phyloP scores from a whole-genome alignment of 92 coral and sea anemone species.

The Galaxea fascicularis region DNA sequence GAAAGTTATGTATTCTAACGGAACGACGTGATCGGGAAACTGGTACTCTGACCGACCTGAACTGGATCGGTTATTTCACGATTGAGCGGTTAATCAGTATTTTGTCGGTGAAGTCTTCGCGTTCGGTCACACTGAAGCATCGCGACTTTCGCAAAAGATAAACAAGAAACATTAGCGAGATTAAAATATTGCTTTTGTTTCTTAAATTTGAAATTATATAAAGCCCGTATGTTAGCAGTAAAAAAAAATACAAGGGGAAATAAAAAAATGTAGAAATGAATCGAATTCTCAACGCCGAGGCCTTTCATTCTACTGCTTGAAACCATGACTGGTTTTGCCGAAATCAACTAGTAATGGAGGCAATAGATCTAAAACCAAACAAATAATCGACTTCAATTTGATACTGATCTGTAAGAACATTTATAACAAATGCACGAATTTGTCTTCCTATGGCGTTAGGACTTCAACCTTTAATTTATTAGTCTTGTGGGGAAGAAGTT shows the following conservation, averaged over 20 bases:
- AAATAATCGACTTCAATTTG: not conserved
- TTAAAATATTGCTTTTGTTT: not conserved
- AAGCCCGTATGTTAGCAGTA: not conserved
- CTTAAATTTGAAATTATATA: not conserved
- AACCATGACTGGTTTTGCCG: not conserved
- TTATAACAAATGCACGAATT: not conserved
- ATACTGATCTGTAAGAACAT: not conserved
- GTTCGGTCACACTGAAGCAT: not conserved
- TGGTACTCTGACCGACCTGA: no score
- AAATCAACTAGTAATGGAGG: not conserved
- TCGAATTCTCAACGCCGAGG: not conserved
- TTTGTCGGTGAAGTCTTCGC: not conserved
- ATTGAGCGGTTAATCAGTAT: not conserved
- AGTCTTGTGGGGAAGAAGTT: not conserved
- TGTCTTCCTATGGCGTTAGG: slow-evolving; percentile 7
- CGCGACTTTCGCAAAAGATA: not conserved
- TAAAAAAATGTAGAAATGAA: no score
- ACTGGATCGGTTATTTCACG: not conserved
- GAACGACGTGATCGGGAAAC: not conserved
- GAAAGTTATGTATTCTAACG: not conserved
- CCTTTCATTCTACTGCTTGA: not conserved
- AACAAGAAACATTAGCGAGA: no score
- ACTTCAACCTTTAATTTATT: not conserved
- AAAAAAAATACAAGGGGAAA: no score
- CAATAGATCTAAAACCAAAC: not conserved